Evolutionary conservation across 2,888 invertebrate genomes (phyloP), one percentile per base, ranked within the genome.

Genomic region (Trilocha varians): DNA sequence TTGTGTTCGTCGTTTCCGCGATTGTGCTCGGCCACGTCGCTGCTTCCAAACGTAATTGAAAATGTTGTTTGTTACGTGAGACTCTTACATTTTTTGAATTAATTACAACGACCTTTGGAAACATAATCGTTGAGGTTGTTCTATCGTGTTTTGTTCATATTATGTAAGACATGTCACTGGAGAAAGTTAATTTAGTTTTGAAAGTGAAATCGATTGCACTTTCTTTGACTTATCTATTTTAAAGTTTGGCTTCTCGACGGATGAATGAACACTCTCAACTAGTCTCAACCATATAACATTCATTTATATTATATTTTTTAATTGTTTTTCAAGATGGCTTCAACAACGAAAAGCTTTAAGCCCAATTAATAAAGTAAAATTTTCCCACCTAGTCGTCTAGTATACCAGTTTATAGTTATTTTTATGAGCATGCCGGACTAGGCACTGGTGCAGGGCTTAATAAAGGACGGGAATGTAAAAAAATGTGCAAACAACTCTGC

Each of bases 181-280:
- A 78, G 85, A 85, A 85, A 85, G 85, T 84, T 83, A 83, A 84
- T 83, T 84, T 84, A 83, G 83, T 82, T 84, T 83, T 85, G 83
- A 84, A 85, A 84, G 85, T 82, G 83, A 85, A 85, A 85, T 85
- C 84, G 82, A 85, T 84, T 83, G 75, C 74, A 80, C 79, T 80
- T 83, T 85, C 84, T 78, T 85, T 82, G 70, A 78, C 78, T 82
- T 80, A 76, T 72, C 71, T 72, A 73, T 78, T 78, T 80, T 69
- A 76, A 72, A 79, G 73, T 66, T 71, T 69, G 60, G 65, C 61
- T 61, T 57, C 68, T 62, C 60, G 63, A 63, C 69, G 57, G 55
- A 64, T 69, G 57, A 66, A 61, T 17, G 11, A 25, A n/a, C n/a
- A 32, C 36, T 25, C 13, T 32, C 8, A 38, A 17, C 16, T 13